A percentile compares a stretch with the other conserved stretches of the same genome.
Conservation (phyloP, 2,888 invertebrate genomes). For the Eumacrocentrus americanus region DNA sequence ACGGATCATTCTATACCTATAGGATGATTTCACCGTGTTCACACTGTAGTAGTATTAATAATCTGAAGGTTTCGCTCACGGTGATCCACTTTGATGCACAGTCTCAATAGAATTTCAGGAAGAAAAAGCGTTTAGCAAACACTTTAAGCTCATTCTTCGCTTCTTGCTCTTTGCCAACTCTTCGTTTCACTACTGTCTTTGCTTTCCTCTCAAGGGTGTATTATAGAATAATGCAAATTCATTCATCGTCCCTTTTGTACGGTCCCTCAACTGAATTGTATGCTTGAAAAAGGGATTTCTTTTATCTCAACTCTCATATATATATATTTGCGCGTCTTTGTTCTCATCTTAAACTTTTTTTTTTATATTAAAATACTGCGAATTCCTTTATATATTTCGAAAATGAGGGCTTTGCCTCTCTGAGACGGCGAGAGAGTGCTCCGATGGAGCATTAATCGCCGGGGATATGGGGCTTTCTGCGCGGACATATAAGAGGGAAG, state of each 20-base stretch:
- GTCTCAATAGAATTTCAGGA: slow-evolving; percentile 1
- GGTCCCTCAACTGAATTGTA: not conserved
- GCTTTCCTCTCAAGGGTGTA: slow-evolving; percentile 11
- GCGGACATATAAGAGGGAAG: slow-evolving; percentile 35
- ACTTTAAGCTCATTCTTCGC: slow-evolving; percentile 23
- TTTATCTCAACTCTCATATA: no score
- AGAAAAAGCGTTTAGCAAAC: slow-evolving; percentile 37
- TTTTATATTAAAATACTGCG: not conserved
- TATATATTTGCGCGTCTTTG: no score
- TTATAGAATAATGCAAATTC: slow-evolving; percentile 35
- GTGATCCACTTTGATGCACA: not conserved
- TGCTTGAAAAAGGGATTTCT: slow-evolving; percentile 2
- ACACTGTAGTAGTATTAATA: no score
- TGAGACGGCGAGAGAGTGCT: slow-evolving; percentile 26
- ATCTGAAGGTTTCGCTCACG: not conserved
- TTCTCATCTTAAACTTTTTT: not conserved
- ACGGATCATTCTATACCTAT: not conserved
- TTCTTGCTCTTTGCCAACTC: slow-evolving; percentile 11
- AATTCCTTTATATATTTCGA: no score
- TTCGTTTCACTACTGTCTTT: not conserved
- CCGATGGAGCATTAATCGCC: slow-evolving; percentile 41
- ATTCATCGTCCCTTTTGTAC: slow-evolving; percentile 33
- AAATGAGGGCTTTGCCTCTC: no score
- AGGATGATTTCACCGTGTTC: no score
- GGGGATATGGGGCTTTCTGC: slow-evolving; percentile 35